Conservation (phyloP, 2,888 invertebrate genomes). For the Cotesia congregata region DNA sequence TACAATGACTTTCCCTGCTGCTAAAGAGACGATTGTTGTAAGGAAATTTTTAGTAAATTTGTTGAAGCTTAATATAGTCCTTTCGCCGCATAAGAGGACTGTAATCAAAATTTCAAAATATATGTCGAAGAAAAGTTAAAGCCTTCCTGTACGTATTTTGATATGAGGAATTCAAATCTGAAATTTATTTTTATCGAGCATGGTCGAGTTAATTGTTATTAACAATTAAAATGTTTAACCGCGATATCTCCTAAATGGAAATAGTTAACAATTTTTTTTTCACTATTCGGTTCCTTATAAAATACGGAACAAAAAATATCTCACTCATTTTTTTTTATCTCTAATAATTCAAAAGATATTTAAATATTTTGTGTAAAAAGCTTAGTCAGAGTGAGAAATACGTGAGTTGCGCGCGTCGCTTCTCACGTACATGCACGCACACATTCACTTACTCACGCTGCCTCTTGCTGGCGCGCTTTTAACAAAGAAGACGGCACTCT, state of each 20-base stretch:
- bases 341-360: neutral
- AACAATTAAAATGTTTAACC: conserved; percentile 2
- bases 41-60: no score
- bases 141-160: neutral
- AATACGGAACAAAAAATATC: neutral
- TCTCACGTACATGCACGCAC: conserved; percentile 6
- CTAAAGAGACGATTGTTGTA: no score
- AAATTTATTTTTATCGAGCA: neutral
- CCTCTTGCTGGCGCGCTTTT: neutral
- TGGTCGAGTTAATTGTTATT: conserved; percentile 2
- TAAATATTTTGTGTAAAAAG: neutral
- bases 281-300: neutral
- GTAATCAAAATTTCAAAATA: neutral
- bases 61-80: neutral
- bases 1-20: no score
- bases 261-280: neutral
- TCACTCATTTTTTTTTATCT: neutral
- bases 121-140: neutral
- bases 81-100: neutral
- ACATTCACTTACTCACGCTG: neutral
- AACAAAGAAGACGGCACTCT: neutral
- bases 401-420: neutral
- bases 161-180: neutral
- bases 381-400: neutral
- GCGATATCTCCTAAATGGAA: neutral